These are phyloP conservation scores for Pteria penguin DNA, from an alignment of 2,888 invertebrate species.

Conservation along the genomic window DNA sequence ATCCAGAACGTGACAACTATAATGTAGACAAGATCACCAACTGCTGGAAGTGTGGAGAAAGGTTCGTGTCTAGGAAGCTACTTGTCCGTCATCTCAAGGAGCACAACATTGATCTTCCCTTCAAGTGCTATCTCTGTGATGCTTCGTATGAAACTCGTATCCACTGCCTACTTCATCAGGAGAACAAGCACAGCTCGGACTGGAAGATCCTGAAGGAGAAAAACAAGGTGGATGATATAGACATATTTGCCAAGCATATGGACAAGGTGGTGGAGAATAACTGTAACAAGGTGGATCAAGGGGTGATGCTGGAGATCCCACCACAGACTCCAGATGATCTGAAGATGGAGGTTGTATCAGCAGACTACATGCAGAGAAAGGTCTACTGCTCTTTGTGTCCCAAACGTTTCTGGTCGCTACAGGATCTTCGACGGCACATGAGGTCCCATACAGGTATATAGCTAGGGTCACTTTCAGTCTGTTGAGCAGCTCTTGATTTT, in stretches of 20 bases:
- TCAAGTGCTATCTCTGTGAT: constrained; percentile 96
- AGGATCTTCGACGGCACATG: constrained; percentile 95
- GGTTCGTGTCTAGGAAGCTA: constrained; percentile 70
- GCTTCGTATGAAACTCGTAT: constrained; percentile 89
- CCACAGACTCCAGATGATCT: constrained; percentile 61
- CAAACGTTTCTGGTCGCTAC: constrained; percentile 96
- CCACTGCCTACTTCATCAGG: constrained; percentile 91
- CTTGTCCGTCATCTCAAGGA: constrained; percentile 77
- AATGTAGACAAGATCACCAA: constrained; percentile 76
- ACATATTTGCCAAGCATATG: constrained; percentile 70
- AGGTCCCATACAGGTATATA: constrained; percentile 86
- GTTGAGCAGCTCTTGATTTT: too few relatives aligned
- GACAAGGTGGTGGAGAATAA: constrained; percentile 72
- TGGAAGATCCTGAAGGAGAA: constrained; percentile 87
- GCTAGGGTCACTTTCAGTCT: too few relatives aligned
- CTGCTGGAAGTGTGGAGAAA: constrained; percentile 75
- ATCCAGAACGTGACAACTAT: constrained; percentile 77
- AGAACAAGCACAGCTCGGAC: constrained; percentile 87
- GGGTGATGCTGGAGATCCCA: constrained; percentile 59
- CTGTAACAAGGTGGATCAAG: constrained; percentile 61
- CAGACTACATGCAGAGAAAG: constrained; percentile 74
- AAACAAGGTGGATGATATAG: constrained; percentile 73
- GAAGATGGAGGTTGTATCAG: constrained; percentile 62
- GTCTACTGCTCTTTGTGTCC: constrained; percentile 90
- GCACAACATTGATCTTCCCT: constrained; percentile 82